Evolutionary conservation across 2,113 vertebrate species (phyloP), one percentile per base, ranked within the genome.

Genomic region (Anarhynchus alexandrinus): DNA sequence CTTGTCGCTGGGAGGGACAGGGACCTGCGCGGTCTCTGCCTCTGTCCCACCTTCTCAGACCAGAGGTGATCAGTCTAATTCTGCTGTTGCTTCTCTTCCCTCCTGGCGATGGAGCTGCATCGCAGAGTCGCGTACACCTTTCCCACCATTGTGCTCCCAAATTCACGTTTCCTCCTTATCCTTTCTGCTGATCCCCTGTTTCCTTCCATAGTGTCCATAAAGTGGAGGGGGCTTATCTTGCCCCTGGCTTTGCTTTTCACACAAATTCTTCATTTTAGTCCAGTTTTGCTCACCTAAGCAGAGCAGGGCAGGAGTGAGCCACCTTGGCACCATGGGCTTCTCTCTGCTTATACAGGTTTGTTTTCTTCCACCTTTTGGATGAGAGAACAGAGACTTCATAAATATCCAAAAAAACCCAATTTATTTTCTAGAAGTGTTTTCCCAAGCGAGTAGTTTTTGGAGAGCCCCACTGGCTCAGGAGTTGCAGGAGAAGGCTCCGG

Each of bases 101-200:
- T 57, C 29, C 40, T 47, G 15, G 23, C 20, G 47, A 16, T 5
- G 6, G 34, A 43, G 43, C 15, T 15, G 27, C 38, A 12, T 15
- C 1, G 2, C 47, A 23, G 77, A 18, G 23, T 36, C 42, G 7
- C 19, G 0, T 16, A 47, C 5, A 15, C 43, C 36, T 36, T 65
- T 26, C 51, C 36, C 59, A 12, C 43, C 59, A 3, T 27, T 1
- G 1, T 0, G 3, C 67, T 90, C 47, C 47, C 40, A n/a, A 54
- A 55, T 30, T 30, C 38, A 11, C n/a, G 0, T 27, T 32, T 38
- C 52, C 40, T 16, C 0, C 16, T 11, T 55, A 25, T 42, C 38
- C 26, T 40, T 42, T 43, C 22, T 49, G 43, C 40, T 49, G 57
- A 30, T 36, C n/a, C 40, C 25, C 23, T 4, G 0, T 34, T 62